Percentiles rank a stretch among this genome's conserved stretches.
These are phyloP conservation scores for Hydrolagus affinis DNA, from an alignment of 2,113 vertebrate species.

Conservation along the genomic window DNA sequence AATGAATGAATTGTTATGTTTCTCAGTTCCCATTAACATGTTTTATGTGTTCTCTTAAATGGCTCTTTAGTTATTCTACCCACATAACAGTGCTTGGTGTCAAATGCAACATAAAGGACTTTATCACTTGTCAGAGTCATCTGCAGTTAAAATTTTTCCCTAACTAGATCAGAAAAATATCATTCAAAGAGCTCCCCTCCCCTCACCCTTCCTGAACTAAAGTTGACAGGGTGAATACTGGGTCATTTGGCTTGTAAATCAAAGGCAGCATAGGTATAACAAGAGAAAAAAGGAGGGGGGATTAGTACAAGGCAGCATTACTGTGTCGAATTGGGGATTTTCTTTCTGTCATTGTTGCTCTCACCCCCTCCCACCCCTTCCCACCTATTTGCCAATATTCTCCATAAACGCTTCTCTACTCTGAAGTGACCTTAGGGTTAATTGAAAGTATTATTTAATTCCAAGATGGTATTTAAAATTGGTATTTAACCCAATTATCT, in stretches of 20 bases:
- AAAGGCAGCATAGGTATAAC: slow-evolving; percentile 4
- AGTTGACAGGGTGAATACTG: slow-evolving; percentile 9
- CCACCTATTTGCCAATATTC: neutral
- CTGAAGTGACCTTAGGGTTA: neutral
- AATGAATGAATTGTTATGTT: slow-evolving; percentile 16
- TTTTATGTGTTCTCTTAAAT: slow-evolving; percentile 16
- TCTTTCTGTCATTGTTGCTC: neutral
- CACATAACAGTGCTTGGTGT: slow-evolving; percentile 3
- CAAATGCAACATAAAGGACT: slow-evolving; percentile 23
- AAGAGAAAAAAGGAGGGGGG: neutral
- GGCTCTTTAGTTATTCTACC: neutral
- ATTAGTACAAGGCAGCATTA: slow-evolving; percentile 7
- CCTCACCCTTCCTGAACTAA: neutral
- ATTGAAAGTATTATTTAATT: neutral
- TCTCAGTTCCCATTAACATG: slow-evolving; percentile 5
- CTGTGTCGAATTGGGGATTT: neutral
- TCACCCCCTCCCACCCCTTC: no score
- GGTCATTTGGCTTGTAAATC: slow-evolving; percentile 29
- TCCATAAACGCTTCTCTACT: neutral
- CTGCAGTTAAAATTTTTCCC: slow-evolving; percentile 9
- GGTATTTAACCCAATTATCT: neutral
- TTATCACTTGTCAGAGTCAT: slow-evolving; percentile 17
- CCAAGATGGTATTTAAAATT: no score
- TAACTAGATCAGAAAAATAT: slow-evolving; percentile 18
- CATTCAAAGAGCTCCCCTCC: neutral